These are phyloP conservation scores for Babylonia areolata DNA, from an alignment of 1,140 invertebrate genomes.

Conservation along the genomic window DNA sequence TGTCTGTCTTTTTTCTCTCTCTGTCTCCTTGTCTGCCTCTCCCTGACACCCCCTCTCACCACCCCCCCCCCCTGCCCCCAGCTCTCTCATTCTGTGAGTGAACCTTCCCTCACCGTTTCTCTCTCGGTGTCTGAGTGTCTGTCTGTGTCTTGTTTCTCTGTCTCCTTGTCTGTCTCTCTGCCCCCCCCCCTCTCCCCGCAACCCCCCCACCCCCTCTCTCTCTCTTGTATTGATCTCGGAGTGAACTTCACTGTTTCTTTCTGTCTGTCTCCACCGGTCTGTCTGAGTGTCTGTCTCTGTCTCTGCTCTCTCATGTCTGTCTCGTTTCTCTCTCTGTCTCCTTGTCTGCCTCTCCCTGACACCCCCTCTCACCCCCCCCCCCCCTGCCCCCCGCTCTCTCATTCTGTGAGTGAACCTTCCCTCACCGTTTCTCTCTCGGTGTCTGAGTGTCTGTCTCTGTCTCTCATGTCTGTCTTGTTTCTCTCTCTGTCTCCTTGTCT, in stretches of 20 bases:
- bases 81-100: too few species aligned
- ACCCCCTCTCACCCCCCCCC: neutral
- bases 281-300: too few species aligned
- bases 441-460: neutral
- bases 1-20: neutral
- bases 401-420: too few species aligned
- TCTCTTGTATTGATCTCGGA: too few species aligned
- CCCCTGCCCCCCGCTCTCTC: neutral
- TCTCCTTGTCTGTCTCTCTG: too few species aligned
- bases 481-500: neutral
- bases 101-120: too few species aligned
- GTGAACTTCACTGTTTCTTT: neutral
- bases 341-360: neutral
- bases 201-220: neutral
- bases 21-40: slow-evolving; percentile 3
- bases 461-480: neutral
- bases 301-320: neutral
- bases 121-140: too few species aligned
- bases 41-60: neutral
- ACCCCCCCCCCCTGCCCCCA: neutral
- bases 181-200: too few species aligned
- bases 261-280: neutral
- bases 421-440: neutral
- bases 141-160: too few species aligned
- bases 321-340: neutral